phyloP scores from a whole-genome alignment of 2,888 invertebrate genomes.

The Platycheirus rosarum region DNA sequence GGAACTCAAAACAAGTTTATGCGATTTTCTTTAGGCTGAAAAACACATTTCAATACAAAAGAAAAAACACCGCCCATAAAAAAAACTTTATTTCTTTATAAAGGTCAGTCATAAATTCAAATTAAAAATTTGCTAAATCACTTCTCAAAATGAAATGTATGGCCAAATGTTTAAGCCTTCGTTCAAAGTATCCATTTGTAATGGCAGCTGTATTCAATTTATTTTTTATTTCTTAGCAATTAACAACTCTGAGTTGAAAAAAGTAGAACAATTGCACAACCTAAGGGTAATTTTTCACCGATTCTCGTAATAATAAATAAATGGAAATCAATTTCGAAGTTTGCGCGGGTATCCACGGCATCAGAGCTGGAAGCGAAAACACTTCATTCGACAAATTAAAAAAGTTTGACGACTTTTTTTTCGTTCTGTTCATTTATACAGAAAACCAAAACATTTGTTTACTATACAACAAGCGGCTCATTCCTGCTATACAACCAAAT shows the following conservation, averaged over 20 bases:
- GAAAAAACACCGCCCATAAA: too few species aligned
- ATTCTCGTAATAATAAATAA: conserved; percentile 61
- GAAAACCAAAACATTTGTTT: conserved; percentile 64
- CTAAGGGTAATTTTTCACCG: conserved; percentile 45
- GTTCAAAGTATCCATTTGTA: conserved; percentile 14
- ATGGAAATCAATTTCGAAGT: conserved; percentile 68
- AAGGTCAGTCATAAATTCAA: too few species aligned
- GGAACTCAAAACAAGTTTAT: too few species aligned
- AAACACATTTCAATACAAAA: too few species aligned
- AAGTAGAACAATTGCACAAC: conserved; percentile 19
- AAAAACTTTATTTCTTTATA: too few species aligned
- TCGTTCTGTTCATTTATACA: conserved; percentile 38
- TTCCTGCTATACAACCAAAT: conserved; percentile 13
- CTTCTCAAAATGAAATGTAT: conserved; percentile 1
- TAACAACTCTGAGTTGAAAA: conserved; percentile 25
- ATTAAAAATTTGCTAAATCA: too few species aligned
- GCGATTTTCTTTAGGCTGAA: too few species aligned
- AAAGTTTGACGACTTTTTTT: conserved; percentile 62
- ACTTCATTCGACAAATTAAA: conserved; percentile 69
- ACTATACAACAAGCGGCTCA: conserved; percentile 6
- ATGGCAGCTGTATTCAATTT: conserved; percentile 25
- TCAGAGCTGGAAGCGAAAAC: conserved; percentile 61
- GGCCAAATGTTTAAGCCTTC: conserved; percentile 29
- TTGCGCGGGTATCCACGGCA: conserved; percentile 65
- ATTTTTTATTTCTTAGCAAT: conserved; percentile 34